Evolutionary conservation across 2,888 invertebrate genomes (phyloP), one percentile per base, ranked within the genome.

Genomic region (Noctua fimbriata): DNA sequence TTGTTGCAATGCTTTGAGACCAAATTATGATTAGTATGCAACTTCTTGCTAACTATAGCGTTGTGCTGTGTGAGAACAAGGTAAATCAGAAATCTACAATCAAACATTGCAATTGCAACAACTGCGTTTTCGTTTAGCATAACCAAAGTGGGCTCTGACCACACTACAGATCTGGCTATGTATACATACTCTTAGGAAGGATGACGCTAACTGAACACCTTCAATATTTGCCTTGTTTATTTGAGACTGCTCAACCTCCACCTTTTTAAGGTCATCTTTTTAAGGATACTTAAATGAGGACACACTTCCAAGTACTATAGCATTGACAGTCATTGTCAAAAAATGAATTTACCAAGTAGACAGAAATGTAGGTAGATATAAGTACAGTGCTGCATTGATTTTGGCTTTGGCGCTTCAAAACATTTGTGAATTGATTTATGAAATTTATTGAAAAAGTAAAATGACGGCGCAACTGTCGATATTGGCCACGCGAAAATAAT

Each of bases 141-240:
- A 49, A 21, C n/a, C n/a, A n/a, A 44, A 67, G 16, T 44, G n/a
- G 44, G n/a, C 0, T 44, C 67, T n/a, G n/a, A 78, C 18, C 44
- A 55, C 16, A 36, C 28, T 58, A 21, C 0, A 78, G 52, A 60
- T 18, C 44, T n/a, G 28, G 47, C 28, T 65, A 83, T 36, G 28
- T 55, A 60, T 47, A 69, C 67, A n/a, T 67, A 44, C n/a, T 0
- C 16, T 12, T 24, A 76, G 1, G 3, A 44, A 0, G 2, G 16
- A 52, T 65, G 60, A 65, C 32, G 24, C 16, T 65, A 65, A 55
- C n/a, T 63, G 7, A 60, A 69, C 9, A 21, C 24, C 41, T 41
- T 63, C 65, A 49, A 69, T 69, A 84, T 83, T 83, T 47, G 7
- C 21, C 7, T 65, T n/a, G 58, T 52, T 47, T 58, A 65, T 80